Conservation (phyloP, 1,140 invertebrate genomes). For the Formica exsecta region DNA sequence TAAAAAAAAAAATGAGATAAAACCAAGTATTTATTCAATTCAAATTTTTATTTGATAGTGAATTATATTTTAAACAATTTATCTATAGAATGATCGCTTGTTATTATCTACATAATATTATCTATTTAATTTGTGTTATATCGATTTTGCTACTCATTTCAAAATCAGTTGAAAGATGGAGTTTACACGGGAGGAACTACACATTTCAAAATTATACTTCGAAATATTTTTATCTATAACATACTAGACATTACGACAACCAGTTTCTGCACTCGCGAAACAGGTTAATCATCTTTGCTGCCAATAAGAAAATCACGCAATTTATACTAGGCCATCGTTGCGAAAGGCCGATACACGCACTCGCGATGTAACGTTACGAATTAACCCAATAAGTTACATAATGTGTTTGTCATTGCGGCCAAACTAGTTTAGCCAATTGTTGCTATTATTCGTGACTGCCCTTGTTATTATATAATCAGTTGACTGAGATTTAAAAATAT, state of each 20-base stretch:
- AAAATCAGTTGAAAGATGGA: not conserved
- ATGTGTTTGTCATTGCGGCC: constrained; percentile 34
- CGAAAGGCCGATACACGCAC: constrained; percentile 30
- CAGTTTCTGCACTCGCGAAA: constrained; percentile 51
- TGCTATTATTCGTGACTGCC: constrained; percentile 40
- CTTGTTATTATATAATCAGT: constrained; percentile 35
- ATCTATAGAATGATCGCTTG: constrained; percentile 3
- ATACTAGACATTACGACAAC: constrained; percentile 39
- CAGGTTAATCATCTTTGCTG: constrained; percentile 50
- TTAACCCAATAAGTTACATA: constrained; percentile 53
- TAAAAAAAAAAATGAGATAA: not conserved
- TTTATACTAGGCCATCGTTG: constrained; percentile 50
- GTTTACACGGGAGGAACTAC: not conserved
- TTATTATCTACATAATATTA: not conserved
- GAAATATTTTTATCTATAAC: constrained; percentile 24
- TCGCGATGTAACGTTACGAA: constrained; percentile 25
- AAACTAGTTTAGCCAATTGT: constrained; percentile 63
- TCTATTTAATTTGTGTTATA: not conserved
- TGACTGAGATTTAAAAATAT: not conserved
- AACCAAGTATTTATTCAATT: not conserved
- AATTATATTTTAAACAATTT: not conserved
- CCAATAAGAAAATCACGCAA: constrained; percentile 51
- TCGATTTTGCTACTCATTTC: not conserved
- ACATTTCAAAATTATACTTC: constrained; percentile 40
- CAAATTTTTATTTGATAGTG: not conserved